Evolutionary conservation across 2,113 vertebrate species (phyloP).

Genomic region (Piprites chloris): DNA sequence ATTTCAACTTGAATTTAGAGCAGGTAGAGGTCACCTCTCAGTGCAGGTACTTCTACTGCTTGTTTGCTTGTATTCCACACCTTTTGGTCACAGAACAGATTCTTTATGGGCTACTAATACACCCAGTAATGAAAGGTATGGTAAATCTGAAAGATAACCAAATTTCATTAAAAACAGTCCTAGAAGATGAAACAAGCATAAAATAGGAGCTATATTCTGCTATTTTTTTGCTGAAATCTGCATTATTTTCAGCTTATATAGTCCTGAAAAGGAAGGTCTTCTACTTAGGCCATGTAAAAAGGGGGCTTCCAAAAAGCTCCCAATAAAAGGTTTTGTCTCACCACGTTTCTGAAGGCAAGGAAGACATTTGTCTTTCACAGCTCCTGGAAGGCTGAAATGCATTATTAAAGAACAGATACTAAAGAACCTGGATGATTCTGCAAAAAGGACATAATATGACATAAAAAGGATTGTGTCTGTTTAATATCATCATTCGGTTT

Average conservation of each 20-base stretch:
- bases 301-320: neutral
- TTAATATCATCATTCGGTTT: neutral
- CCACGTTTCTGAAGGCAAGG: neutral
- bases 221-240: neutral
- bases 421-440: neutral
- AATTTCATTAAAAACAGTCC: neutral
- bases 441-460: neutral
- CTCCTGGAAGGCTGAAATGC: neutral
- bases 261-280: neutral
- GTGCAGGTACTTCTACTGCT: neutral
- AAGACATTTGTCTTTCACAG: neutral
- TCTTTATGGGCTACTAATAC: neutral
- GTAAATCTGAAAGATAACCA: neutral
- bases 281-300: neutral
- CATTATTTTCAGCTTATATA: neutral
- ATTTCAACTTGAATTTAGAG: neutral
- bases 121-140: neutral
- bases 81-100: neutral
- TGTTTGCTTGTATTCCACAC: neutral
- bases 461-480: neutral
- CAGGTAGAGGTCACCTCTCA: neutral
- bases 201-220: neutral
- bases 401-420: neutral
- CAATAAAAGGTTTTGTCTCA: neutral
- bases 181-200: neutral